Percentiles rank a stretch among this genome's conserved stretches.
These are phyloP conservation scores for Petrolisthes cinctipes DNA, from an alignment of 2,888 invertebrate genomes.

Conservation along the genomic window DNA sequence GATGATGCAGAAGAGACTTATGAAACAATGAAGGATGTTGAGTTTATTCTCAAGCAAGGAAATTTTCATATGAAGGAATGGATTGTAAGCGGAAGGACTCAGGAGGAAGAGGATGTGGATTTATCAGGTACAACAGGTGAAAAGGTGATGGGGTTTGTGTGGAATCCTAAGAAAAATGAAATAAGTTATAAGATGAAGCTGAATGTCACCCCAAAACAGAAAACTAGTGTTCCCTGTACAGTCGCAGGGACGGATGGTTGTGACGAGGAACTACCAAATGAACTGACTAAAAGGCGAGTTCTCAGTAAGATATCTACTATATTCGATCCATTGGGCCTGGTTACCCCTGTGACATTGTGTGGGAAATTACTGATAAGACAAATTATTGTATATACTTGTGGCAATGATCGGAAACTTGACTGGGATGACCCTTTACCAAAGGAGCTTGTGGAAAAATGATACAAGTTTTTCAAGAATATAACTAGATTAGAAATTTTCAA, in stretches of 20 bases:
- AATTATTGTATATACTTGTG: neutral
- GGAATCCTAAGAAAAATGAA: too few species aligned
- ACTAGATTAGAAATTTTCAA: neutral
- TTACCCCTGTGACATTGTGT: neutral
- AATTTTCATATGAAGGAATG: conserved; percentile 6
- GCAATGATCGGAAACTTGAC: neutral
- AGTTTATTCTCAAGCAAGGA: neutral
- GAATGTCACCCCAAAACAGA: neutral
- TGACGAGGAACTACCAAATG: neutral
- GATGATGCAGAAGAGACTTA: too few species aligned
- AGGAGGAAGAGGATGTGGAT: too few species aligned
- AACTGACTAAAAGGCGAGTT: conserved; percentile 19
- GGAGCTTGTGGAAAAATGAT: neutral
- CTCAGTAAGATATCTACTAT: conserved; percentile 15
- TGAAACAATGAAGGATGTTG: too few species aligned
- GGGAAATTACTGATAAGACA: neutral
- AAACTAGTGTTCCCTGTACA: neutral
- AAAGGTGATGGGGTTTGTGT: too few species aligned
- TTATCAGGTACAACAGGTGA: too few species aligned
- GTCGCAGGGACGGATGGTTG: neutral
- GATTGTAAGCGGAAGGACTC: neutral
- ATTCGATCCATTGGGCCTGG: neutral
- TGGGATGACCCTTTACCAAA: conserved; percentile 23
- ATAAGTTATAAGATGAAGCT: neutral
- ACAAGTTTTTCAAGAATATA: neutral